Base-by-base conservation (phyloP, 1,140 invertebrate genomes). In the Bathynomus jamesi region DNA sequence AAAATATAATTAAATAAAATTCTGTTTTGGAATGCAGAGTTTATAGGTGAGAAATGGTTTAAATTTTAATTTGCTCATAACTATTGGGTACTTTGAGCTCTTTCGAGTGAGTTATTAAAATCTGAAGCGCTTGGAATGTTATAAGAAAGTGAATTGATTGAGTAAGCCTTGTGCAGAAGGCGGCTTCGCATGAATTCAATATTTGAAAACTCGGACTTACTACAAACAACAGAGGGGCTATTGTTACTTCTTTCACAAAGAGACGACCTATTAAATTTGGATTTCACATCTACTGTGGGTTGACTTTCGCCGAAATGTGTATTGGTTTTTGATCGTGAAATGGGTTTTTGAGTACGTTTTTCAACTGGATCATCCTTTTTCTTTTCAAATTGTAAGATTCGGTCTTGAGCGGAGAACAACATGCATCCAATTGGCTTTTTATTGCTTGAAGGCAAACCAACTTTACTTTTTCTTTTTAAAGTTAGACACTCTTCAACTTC, bases 361-460 rank as follows among this genome's bases (percentile, higher is more conserved):
- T 8, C 3, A 4, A 21, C 8, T 61, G 60, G 60, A 13, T 25
- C 25, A 1, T 61, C 67, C 5, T 69, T 61, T 31, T 69, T 69
- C 46, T 25, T 69, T 28, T 69, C 67, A 61, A 69, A 69, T 30
- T 69, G 67, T 7, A 60, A 69, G 25, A 69, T 69, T 1, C 67
- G 21, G 28, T 69, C 67, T 53, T 69, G 67, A 30, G 67, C 67
- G 17, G 67, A 69, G 28, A 69, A 69, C 21, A 69, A 61, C 40
- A 69, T 28, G 24, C 31, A 46, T 11, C 67, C 62, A 29, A 69
- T 61, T 29, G 60, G 46, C n/a, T 69, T 69, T 27, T 69, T 69
- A 4, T 21, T 53, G 11, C 11, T 53, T 53, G 40, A 53, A 17
- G 21, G 21, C 13, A 17, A 17, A 21, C 11, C 21, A 17, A 17